Evolutionary conservation across 2,888 invertebrate species (phyloP).

Genomic region (Parelbella ahira): DNA sequence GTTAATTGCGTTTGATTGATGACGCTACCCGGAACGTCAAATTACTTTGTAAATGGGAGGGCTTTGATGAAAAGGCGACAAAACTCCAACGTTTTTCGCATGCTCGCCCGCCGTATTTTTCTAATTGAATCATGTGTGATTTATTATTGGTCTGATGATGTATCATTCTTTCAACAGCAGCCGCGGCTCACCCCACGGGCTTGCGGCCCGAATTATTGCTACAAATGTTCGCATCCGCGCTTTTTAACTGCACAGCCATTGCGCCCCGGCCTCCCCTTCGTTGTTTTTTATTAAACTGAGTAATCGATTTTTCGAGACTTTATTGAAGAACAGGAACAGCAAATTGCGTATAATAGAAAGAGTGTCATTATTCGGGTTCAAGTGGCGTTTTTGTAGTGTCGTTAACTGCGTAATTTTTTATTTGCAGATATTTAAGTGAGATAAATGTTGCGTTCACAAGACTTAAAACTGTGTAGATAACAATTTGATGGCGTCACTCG

Average conservation of each 20-base stretch:
- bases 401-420: slow-evolving; percentile 4
- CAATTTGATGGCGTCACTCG: too few species aligned
- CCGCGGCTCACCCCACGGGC: slow-evolving; percentile 70
- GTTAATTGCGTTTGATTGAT: slow-evolving; percentile 73
- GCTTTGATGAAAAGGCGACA: slow-evolving; percentile 52
- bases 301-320: slow-evolving; percentile 41
- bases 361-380: slow-evolving; percentile 27
- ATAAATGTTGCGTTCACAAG: too few species aligned
- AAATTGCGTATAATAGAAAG: slow-evolving; percentile 36
- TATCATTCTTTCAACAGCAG: slow-evolving; percentile 79
- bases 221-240: slow-evolving; percentile 73
- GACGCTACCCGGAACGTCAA: slow-evolving; percentile 70
- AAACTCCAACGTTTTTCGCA: slow-evolving; percentile 58
- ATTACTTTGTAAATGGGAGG: slow-evolving; percentile 64
- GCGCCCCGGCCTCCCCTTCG: slow-evolving; percentile 51
- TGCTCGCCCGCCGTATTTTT: slow-evolving; percentile 64
- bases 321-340: slow-evolving; percentile 42
- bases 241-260: slow-evolving; percentile 61
- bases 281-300: slow-evolving; percentile 65
- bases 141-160: slow-evolving; percentile 80
- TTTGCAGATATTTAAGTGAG: too few species aligned
- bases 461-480: too few species aligned
- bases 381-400: slow-evolving; percentile 21
- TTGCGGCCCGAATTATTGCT: slow-evolving; percentile 74
- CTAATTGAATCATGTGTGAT: slow-evolving; percentile 80